Conservation (phyloP, 2,113 vertebrate genomes). For the Lampris megalopsis region DNA sequence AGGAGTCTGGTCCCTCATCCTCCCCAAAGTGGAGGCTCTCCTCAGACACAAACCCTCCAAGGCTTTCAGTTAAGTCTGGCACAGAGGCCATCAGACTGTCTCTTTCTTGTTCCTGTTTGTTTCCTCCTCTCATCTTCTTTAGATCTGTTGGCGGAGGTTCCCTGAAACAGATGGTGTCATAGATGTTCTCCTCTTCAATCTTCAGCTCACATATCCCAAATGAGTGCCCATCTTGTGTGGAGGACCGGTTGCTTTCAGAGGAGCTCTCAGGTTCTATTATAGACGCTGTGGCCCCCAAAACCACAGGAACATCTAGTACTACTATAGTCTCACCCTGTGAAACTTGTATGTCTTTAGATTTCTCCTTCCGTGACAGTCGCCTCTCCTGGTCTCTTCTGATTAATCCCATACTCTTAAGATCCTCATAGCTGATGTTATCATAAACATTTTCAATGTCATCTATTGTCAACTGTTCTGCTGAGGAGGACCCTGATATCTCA, state of each 20-base stretch:
- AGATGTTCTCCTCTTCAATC: slow-evolving; percentile 91
- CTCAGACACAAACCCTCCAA: slow-evolving; percentile 86
- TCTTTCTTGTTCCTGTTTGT: slow-evolving; percentile 63
- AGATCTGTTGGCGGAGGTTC: slow-evolving; percentile 74
- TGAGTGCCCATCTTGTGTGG: slow-evolving; percentile 62
- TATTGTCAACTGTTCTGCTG: slow-evolving; percentile 88
- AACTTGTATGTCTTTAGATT: slow-evolving; percentile 3
- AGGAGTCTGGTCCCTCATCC: slow-evolving; percentile 76
- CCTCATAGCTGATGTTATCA: slow-evolving; percentile 97
- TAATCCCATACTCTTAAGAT: slow-evolving; percentile 93
- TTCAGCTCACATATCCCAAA: slow-evolving; percentile 83
- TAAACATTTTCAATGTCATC: slow-evolving; percentile 97
- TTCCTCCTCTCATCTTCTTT: slow-evolving; percentile 41
- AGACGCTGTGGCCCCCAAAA: slow-evolving; percentile 24
- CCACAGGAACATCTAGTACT: slow-evolving; percentile 4
- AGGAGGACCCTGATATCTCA: slow-evolving; percentile 83
- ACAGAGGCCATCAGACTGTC: slow-evolving; percentile 81
- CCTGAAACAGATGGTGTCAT: slow-evolving; percentile 90
- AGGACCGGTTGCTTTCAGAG: slow-evolving; percentile 67
- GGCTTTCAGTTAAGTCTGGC: slow-evolving; percentile 82
- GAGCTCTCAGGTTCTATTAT: slow-evolving; percentile 61
- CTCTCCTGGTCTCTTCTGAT: slow-evolving; percentile 83
- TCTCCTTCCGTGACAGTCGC: slow-evolving; percentile 48
- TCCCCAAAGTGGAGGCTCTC: slow-evolving; percentile 89
- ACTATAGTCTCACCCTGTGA: slow-evolving; percentile 15